Evolutionary conservation across 1,140 invertebrate species (phyloP).

Genomic region (Lamellibrachia luymesi): DNA sequence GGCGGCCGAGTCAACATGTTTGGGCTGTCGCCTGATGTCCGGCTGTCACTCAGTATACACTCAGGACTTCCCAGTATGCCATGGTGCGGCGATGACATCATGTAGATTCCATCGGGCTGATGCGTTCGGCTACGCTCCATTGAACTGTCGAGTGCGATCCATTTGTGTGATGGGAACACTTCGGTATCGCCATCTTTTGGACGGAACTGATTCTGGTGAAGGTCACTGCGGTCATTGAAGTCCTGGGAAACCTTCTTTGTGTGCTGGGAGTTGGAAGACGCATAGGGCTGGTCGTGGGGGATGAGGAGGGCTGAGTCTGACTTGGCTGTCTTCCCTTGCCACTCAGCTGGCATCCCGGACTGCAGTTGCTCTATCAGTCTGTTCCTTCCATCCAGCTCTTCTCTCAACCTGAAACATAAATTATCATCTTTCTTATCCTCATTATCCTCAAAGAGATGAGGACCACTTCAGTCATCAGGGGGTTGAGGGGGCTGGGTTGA

Average conservation of each 20-base stretch:
- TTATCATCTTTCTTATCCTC: neutral
- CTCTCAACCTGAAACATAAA: neutral
- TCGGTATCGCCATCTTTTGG: neutral
- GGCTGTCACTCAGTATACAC: neutral
- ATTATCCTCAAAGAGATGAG: no score
- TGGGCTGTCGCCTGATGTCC: neutral
- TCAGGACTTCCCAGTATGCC: neutral
- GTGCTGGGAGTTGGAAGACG: neutral
- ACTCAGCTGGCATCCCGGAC: neutral
- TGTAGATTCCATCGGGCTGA: neutral
- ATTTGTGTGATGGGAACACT: neutral
- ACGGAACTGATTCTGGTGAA: neutral
- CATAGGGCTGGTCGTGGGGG: neutral
- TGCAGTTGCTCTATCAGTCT: neutral
- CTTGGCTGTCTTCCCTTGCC: neutral
- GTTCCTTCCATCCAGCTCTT: neutral
- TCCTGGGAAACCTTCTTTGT: neutral
- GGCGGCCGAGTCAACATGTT: neutral
- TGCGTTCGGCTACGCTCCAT: neutral
- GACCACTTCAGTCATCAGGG: no score
- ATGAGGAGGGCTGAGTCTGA: neutral
- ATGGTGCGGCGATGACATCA: neutral
- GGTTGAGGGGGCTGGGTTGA: no score
- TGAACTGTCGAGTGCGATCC: neutral
- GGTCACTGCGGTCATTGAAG: neutral